Conservation (phyloP, 2,888 invertebrate species). For the Drosophila emarginata region DNA sequence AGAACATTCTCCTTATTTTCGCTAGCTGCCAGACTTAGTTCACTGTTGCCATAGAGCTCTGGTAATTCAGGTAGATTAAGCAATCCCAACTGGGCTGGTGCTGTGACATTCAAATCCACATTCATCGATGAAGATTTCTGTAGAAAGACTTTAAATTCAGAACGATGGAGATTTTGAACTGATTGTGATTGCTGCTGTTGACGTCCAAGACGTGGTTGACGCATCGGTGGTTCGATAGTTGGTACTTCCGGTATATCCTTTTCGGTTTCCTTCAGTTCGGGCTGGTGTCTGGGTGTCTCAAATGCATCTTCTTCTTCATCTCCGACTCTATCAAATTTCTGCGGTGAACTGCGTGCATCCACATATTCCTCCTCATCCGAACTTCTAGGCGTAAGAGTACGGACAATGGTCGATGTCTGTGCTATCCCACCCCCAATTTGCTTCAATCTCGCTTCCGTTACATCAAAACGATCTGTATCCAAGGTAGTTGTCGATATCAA, state of each 20-base stretch:
- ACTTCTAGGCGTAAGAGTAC: constrained; percentile 71
- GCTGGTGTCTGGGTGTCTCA: constrained; percentile 43
- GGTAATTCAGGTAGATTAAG: constrained; percentile 71
- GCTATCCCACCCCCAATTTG: constrained; percentile 79
- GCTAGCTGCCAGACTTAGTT: constrained; percentile 60
- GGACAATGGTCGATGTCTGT: constrained; percentile 53
- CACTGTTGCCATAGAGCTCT: constrained; percentile 68
- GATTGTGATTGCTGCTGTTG: constrained; percentile 79
- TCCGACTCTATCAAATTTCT: constrained; percentile 25
- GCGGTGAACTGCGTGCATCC: constrained; percentile 79
- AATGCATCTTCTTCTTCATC: constrained; percentile 41
- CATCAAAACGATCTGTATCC: constrained; percentile 80
- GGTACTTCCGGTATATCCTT: neutral
- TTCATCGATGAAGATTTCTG: constrained; percentile 80
- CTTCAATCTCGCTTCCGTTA: constrained; percentile 73
- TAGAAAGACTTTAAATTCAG: constrained; percentile 79
- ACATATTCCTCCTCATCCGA: constrained; percentile 81
- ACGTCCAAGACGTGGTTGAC: constrained; percentile 46
- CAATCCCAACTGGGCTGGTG: constrained; percentile 58
- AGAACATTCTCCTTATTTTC: constrained; percentile 67
- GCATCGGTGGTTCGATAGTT: constrained; percentile 36
- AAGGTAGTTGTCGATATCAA: constrained; percentile 81
- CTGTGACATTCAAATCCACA: constrained; percentile 65
- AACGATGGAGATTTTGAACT: constrained; percentile 79
- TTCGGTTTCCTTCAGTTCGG: neutral